Evolutionary conservation across 2,113 vertebrate species (phyloP).

Genomic region (Embiotoca jacksoni): DNA sequence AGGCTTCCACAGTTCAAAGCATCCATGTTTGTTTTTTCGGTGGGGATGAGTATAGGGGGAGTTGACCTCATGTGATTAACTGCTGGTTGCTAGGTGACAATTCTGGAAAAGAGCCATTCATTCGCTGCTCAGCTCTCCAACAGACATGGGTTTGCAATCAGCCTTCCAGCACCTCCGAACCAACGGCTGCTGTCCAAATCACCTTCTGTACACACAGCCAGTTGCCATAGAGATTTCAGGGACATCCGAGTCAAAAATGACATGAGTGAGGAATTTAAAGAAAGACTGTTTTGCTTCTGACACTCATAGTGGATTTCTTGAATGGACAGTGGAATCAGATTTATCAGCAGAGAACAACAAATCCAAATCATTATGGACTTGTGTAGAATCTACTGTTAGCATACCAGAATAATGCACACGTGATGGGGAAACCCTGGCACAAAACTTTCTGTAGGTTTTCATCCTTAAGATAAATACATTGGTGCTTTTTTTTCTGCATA

Average conservation of each 20-base stretch:
- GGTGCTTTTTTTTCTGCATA: background rate
- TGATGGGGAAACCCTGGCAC: background rate
- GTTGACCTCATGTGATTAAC: constrained; percentile 69
- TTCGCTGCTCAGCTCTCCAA: constrained; percentile 42
- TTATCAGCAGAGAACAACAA: constrained; percentile 1
- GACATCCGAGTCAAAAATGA: constrained; percentile 68
- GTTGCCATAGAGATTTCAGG: constrained; percentile 79
- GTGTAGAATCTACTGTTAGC: no score
- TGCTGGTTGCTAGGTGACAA: constrained; percentile 79
- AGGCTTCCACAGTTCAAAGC: background rate
- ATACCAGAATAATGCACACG: background rate
- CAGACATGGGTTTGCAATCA: constrained; percentile 54
- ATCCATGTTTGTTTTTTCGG: constrained; percentile 12
- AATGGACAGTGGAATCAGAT: constrained; percentile 2
- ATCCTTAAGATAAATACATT: constrained; percentile 7
- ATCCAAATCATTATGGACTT: background rate
- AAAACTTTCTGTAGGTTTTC: constrained; percentile 9
- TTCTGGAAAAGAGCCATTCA: constrained; percentile 59
- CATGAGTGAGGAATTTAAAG: constrained; percentile 55
- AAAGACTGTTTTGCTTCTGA: constrained; percentile 11
- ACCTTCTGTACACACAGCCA: constrained; percentile 53
- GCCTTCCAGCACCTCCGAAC: constrained; percentile 43
- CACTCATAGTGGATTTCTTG: background rate
- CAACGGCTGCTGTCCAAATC: constrained; percentile 55
- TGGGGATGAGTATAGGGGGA: constrained; percentile 12